Percentiles rank a stretch among this genome's conserved stretches.
These are phyloP conservation scores for Melanerpes formicivorus DNA, from an alignment of 2,113 vertebrate genomes.

Conservation along the genomic window DNA sequence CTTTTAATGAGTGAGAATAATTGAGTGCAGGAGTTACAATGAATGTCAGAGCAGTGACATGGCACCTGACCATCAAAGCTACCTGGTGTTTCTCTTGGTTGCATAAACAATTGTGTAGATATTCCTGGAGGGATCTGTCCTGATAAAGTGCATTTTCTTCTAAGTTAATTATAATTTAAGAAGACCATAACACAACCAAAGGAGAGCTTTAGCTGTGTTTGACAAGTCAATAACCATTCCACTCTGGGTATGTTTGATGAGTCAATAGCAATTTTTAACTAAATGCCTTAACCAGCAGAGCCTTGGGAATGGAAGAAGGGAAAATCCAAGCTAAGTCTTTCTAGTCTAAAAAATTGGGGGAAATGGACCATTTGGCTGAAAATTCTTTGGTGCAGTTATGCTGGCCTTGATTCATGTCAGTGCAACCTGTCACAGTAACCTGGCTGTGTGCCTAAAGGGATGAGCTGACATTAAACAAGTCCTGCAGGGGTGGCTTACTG, in stretches of 20 bases:
- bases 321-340: neutral
- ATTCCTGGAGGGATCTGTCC: neutral
- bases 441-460: neutral
- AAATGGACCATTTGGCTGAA: neutral
- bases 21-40: neutral
- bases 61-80: neutral
- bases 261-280: neutral
- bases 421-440: neutral
- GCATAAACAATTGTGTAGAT: neutral
- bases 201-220: neutral
- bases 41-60: neutral
- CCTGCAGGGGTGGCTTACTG: neutral
- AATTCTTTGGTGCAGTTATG: neutral
- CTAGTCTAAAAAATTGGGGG: neutral
- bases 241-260: neutral
- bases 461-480: neutral
- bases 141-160: neutral
- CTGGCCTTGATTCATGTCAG: neutral
- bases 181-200: neutral
- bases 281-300: neutral
- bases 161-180: slow-evolving; percentile 1
- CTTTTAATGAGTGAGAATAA: neutral
- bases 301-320: neutral
- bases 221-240: neutral
- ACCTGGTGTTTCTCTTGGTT: neutral